These are phyloP conservation scores for Meiosimyza decipiens DNA, from an alignment of 2,888 invertebrate species.

Conservation along the genomic window DNA sequence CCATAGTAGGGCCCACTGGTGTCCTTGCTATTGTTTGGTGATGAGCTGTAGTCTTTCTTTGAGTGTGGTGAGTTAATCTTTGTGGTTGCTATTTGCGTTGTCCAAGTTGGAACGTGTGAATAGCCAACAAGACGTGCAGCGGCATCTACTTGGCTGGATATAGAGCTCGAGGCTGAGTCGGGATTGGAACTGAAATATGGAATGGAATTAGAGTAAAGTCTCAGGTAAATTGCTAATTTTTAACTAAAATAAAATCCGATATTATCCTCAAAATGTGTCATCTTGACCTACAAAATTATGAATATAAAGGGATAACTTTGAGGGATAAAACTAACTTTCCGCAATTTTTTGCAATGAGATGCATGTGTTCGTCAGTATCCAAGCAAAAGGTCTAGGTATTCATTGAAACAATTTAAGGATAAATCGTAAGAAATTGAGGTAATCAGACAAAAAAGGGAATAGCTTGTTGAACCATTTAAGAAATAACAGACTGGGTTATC, in stretches of 20 bases:
- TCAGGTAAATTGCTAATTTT: background rate
- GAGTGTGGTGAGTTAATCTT: constrained; percentile 62
- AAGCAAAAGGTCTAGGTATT: no score
- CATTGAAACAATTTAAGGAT: no score
- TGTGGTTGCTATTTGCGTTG: constrained; percentile 59
- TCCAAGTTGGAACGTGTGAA: constrained; percentile 53
- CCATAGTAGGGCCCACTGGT: constrained; percentile 47
- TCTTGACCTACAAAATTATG: no score
- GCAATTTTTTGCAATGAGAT: background rate
- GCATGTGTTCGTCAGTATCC: background rate
- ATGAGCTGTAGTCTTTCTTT: constrained; percentile 38
- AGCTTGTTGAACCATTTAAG: no score
- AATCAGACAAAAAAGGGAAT: no score
- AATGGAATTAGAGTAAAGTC: constrained; percentile 26
- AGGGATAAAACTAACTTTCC: no score
- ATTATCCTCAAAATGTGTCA: background rate
- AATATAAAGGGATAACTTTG: no score
- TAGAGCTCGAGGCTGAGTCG: constrained; percentile 71
- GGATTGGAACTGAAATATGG: constrained; percentile 67
- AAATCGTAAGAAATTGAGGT: no score
- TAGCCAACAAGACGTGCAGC: constrained; percentile 58
- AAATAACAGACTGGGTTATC: no score
- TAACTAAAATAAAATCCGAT: background rate
- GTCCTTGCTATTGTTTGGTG: constrained; percentile 33
- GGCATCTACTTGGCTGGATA: constrained; percentile 68